Percentiles rank a stretch among this genome's conserved stretches.
Evolutionary conservation across 2,797 vertebrate species (phyloP).

Genomic region (Esox masquinongy): DNA sequence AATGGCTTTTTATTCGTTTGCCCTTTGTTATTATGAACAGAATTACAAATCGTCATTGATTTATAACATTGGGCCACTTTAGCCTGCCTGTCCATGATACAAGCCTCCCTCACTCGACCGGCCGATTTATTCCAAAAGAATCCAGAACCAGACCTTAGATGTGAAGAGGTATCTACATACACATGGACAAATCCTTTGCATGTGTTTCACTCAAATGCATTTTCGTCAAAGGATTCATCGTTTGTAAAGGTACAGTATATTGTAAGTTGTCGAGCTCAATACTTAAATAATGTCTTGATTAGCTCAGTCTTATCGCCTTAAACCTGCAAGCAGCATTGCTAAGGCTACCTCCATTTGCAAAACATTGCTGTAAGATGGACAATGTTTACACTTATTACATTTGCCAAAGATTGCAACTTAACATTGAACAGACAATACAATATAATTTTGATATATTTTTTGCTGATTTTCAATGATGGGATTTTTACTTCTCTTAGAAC

Average conservation of each 20-base stretch:
- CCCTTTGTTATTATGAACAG: conserved; percentile 86
- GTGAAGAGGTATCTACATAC: conserved; percentile 17
- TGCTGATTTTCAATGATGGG: no score
- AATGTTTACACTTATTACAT: no score
- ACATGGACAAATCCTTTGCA: not conserved
- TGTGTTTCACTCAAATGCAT: not conserved
- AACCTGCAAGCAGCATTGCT: no score
- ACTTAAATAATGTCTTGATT: not conserved
- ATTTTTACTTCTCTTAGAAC: no score
- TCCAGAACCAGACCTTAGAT: not conserved
- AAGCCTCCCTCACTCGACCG: conserved; percentile 46
- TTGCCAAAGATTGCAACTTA: no score
- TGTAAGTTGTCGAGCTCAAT: not conserved
- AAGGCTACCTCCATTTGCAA: no score
- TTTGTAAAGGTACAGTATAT: not conserved
- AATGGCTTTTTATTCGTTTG: conserved; percentile 87
- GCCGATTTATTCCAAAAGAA: not conserved
- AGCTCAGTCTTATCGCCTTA: no score
- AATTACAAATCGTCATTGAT: conserved; percentile 84
- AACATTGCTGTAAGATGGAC: no score
- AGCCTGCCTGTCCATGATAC: conserved; percentile 63
- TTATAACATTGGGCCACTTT: conserved; percentile 86
- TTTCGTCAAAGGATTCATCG: not conserved
- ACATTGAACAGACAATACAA: no score
- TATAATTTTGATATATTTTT: no score